A percentile compares a stretch with the other conserved stretches of the same genome.
These are phyloP conservation scores for Pogonocherus hispidulus DNA, from an alignment of 2,888 invertebrate genomes.

Conservation along the genomic window DNA sequence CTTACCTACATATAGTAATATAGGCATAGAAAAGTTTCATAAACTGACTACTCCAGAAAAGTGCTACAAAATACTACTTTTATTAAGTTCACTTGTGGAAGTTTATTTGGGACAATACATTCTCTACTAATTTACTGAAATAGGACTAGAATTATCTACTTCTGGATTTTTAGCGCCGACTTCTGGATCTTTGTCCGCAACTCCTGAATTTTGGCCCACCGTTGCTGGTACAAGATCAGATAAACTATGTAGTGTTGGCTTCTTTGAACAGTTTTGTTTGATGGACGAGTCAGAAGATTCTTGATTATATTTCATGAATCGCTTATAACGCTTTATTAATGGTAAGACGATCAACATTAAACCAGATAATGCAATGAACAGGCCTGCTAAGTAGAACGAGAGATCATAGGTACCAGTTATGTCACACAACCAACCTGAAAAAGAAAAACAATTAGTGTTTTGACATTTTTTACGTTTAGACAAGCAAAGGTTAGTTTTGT, in stretches of 20 bases:
- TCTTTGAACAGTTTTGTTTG: slow-evolving; percentile 44
- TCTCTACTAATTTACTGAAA: slow-evolving; percentile 45
- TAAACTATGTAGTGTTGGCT: slow-evolving; percentile 50
- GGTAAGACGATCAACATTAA: slow-evolving; percentile 71
- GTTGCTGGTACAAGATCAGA: background rate
- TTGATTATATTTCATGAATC: slow-evolving; percentile 58
- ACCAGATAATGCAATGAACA: slow-evolving; percentile 84
- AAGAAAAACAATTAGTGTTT: background rate
- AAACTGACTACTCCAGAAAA: slow-evolving; percentile 31
- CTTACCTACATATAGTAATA: background rate
- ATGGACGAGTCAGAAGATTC: slow-evolving; percentile 57
- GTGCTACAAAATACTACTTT: slow-evolving; percentile 43
- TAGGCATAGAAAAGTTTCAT: slow-evolving; percentile 23
- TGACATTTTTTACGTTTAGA: background rate
- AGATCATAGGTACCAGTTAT: slow-evolving; percentile 82
- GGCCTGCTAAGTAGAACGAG: slow-evolving; percentile 85
- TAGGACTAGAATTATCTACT: slow-evolving; percentile 52
- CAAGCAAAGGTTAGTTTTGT: no score
- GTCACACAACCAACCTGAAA: slow-evolving; percentile 85
- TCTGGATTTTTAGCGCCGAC: slow-evolving; percentile 40
- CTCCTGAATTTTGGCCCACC: no score
- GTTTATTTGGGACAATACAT: slow-evolving; percentile 33
- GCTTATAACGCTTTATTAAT: slow-evolving; percentile 61
- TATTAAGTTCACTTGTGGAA: slow-evolving; percentile 55
- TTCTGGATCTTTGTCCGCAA: slow-evolving; percentile 30